Conservation (phyloP, 2,888 invertebrate genomes). For the Taphrorychus bicolor region DNA sequence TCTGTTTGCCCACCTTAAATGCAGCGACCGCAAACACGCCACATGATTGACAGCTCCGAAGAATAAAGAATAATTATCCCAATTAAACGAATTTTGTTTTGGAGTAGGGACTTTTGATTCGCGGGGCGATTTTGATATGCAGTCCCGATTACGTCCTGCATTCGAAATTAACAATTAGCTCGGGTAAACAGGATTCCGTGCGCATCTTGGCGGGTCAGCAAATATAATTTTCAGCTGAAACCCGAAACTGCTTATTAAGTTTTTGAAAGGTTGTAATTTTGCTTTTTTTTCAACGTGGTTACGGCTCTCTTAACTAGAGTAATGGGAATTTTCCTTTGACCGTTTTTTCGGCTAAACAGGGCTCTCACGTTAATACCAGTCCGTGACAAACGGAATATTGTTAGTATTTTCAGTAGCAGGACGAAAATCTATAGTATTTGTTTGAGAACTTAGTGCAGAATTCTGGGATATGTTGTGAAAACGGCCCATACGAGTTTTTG, state of each 20-base stretch:
- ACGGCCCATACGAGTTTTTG: too few species aligned
- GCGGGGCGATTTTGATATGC: conserved; percentile 23
- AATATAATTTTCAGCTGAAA: conserved; percentile 17
- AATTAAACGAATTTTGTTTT: conserved; percentile 30
- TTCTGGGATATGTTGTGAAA: too few species aligned
- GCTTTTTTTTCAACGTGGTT: conserved; percentile 8
- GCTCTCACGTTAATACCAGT: background rate
- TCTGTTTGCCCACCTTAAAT: background rate
- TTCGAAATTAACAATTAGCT: conserved; percentile 32
- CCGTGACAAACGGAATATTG: background rate
- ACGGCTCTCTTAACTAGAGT: background rate
- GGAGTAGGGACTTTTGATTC: conserved; percentile 23
- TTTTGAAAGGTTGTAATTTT: conserved; percentile 19
- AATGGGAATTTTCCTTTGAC: background rate
- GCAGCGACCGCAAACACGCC: conserved; percentile 25
- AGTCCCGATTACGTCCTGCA: conserved; percentile 27
- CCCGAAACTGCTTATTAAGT: conserved; percentile 11
- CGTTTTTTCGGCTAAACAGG: background rate
- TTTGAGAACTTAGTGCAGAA: too few species aligned
- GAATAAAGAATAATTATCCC: conserved; percentile 37
- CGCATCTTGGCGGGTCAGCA: conserved; percentile 21
- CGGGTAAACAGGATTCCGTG: conserved; percentile 32
- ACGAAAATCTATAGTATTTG: too few species aligned
- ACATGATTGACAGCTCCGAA: conserved; percentile 34
- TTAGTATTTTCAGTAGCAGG: too few species aligned